phyloP scores from a whole-genome alignment of 2,113 vertebrate genomes.

The Trochalopteron elliotii region DNA sequence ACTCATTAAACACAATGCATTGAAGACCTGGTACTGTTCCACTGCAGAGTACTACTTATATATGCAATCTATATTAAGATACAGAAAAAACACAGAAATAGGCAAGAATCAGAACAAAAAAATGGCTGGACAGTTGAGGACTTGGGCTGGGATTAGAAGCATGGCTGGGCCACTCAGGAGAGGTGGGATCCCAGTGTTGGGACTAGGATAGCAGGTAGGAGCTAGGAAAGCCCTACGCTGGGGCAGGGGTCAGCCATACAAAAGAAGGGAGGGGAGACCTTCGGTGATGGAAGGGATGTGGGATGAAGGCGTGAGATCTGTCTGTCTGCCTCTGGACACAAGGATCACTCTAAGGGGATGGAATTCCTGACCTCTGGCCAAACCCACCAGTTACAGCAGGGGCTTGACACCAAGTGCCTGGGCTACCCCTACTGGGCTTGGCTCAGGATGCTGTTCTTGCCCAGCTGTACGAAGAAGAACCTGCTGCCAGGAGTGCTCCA shows the following conservation, averaged over 20 bases:
- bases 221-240: rapidly evolving
- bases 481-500: neutral
- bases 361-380: neutral
- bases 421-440: neutral
- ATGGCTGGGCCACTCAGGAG: neutral
- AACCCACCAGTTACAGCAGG: neutral
- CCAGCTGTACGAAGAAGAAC: neutral
- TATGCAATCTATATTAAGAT: neutral
- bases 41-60: neutral
- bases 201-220: neutral
- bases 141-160: neutral
- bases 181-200: neutral
- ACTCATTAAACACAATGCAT: neutral
- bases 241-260: neutral
- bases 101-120: neutral
- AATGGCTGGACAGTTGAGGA: neutral
- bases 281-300: neutral
- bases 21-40: neutral
- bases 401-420: neutral
- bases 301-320: neutral
- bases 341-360: neutral
- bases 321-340: neutral
- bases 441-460: neutral
- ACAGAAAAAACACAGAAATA: neutral
- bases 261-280: neutral